These are phyloP conservation scores for Acanthoscelides obtectus DNA, from an alignment of 2,888 invertebrate genomes.

Conservation along the genomic window DNA sequence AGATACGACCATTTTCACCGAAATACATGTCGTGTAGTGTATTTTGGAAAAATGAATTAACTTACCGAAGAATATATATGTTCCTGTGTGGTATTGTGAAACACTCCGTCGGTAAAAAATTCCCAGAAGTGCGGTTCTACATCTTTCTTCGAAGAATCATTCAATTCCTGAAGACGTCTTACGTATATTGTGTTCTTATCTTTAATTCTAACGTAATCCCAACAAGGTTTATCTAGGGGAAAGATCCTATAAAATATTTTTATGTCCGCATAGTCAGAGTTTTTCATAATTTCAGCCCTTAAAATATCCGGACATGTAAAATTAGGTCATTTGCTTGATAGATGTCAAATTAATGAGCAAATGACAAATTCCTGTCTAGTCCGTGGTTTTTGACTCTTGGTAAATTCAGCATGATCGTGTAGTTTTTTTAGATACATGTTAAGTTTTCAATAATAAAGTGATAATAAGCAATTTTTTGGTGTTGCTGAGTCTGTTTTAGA, in stretches of 20 bases:
- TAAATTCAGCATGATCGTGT: too few relatives aligned
- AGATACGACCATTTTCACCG: too few relatives aligned
- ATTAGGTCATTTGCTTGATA: neutral
- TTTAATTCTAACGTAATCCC: constrained; percentile 39
- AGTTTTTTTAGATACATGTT: too few relatives aligned
- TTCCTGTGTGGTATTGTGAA: constrained; percentile 41
- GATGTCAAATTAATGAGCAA: neutral
- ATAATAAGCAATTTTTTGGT: too few relatives aligned
- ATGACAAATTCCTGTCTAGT: neutral
- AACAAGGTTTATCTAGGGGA: constrained; percentile 33
- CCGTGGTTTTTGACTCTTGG: neutral
- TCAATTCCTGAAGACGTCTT: constrained; percentile 39
- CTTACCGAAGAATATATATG: constrained; percentile 41
- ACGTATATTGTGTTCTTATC: constrained; percentile 41
- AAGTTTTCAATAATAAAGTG: too few relatives aligned
- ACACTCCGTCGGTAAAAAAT: constrained; percentile 44
- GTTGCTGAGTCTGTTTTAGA: too few relatives aligned
- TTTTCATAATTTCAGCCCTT: neutral
- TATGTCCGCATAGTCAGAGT: constrained; percentile 10
- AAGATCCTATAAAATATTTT: constrained; percentile 38
- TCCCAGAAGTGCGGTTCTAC: constrained; percentile 41
- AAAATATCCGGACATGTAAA: neutral
- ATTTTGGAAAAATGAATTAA: constrained; percentile 32
- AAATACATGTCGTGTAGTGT: too few relatives aligned
- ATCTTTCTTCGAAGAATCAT: constrained; percentile 21